These are phyloP conservation scores for Incurvaria masculella DNA, from an alignment of 2,888 invertebrate species.

Conservation along the genomic window DNA sequence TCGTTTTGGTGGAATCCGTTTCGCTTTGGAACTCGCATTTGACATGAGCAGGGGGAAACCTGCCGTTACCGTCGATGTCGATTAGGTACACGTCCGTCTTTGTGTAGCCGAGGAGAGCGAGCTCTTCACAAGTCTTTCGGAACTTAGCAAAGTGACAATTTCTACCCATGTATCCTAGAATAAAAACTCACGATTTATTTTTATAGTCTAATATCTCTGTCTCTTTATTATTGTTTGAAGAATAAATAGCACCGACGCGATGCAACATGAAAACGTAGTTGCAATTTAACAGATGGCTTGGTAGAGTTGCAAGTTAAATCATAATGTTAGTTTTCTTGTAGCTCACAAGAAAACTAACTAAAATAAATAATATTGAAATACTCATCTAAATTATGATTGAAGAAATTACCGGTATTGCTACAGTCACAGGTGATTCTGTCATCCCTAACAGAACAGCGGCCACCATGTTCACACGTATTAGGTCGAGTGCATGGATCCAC, in stretches of 20 bases:
- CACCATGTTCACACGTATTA: slow-evolving; percentile 90
- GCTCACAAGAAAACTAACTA: too few relatives aligned
- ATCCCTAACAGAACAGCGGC: slow-evolving; percentile 86
- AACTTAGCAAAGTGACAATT: slow-evolving; percentile 94
- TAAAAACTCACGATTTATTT: too few relatives aligned
- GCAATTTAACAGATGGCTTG: too few relatives aligned
- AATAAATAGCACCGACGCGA: too few relatives aligned
- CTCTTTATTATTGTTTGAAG: too few relatives aligned
- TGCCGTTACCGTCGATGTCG: slow-evolving; percentile 92
- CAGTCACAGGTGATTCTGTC: slow-evolving; percentile 88
- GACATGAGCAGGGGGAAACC: slow-evolving; percentile 88
- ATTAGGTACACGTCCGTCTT: slow-evolving; percentile 89
- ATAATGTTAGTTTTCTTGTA: too few relatives aligned
- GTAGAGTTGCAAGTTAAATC: too few relatives aligned
- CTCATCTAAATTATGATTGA: neutral
- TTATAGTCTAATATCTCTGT: too few relatives aligned
- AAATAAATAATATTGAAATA: too few relatives aligned
- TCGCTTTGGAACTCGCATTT: slow-evolving; percentile 89
- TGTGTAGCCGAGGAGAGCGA: slow-evolving; percentile 84
- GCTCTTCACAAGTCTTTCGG: slow-evolving; percentile 88
- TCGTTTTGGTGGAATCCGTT: slow-evolving; percentile 82
- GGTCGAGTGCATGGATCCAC: slow-evolving; percentile 87
- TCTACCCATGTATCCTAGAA: slow-evolving; percentile 77
- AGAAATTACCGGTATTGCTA: slow-evolving; percentile 65
- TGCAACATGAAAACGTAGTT: too few relatives aligned